These are phyloP conservation scores for Serrognathus titanus DNA, from an alignment of 2,888 invertebrate species.

Conservation along the genomic window DNA sequence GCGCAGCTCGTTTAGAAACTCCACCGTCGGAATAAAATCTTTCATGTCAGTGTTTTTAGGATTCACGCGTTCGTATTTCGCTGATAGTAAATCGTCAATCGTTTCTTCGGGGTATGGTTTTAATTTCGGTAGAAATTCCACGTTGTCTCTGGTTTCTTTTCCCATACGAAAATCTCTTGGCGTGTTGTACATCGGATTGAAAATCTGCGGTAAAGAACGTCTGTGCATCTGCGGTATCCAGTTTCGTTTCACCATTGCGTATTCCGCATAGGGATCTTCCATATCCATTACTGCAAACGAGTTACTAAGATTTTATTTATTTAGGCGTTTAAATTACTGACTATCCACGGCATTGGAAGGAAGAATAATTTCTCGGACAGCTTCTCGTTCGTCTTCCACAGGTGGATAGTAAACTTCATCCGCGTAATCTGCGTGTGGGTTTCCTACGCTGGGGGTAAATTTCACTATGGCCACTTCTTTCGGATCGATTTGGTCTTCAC, in stretches of 20 bases:
- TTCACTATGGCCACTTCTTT: slow-evolving; percentile 75
- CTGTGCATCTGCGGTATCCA: slow-evolving; percentile 47
- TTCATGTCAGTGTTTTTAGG: slow-evolving; percentile 27
- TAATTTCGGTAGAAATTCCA: slow-evolving; percentile 34
- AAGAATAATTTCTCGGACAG: slow-evolving; percentile 51
- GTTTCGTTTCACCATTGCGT: slow-evolving; percentile 35
- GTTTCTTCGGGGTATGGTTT: slow-evolving; percentile 22
- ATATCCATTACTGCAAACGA: slow-evolving; percentile 38
- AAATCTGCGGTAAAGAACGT: slow-evolving; percentile 33
- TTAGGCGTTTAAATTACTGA: slow-evolving; percentile 27
- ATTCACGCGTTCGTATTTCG: slow-evolving; percentile 14
- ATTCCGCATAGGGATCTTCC: slow-evolving; percentile 42
- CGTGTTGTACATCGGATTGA: slow-evolving; percentile 44
- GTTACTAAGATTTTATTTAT: background rate
- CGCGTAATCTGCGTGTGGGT: slow-evolving; percentile 67
- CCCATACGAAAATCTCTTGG: slow-evolving; percentile 42
- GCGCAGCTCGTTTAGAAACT: slow-evolving; percentile 22
- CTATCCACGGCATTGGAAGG: slow-evolving; percentile 50
- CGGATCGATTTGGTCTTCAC: slow-evolving; percentile 56
- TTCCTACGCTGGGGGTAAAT: slow-evolving; percentile 66
- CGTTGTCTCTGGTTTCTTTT: slow-evolving; percentile 36
- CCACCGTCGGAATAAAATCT: slow-evolving; percentile 28
- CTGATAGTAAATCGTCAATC: slow-evolving; percentile 11
- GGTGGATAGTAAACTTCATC: slow-evolving; percentile 79
- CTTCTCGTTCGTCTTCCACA: slow-evolving; percentile 48